Evolutionary conservation across 2,113 vertebrate species (phyloP), one percentile per base, ranked within the genome.

Genomic region (Dicentrarchus labrax): DNA sequence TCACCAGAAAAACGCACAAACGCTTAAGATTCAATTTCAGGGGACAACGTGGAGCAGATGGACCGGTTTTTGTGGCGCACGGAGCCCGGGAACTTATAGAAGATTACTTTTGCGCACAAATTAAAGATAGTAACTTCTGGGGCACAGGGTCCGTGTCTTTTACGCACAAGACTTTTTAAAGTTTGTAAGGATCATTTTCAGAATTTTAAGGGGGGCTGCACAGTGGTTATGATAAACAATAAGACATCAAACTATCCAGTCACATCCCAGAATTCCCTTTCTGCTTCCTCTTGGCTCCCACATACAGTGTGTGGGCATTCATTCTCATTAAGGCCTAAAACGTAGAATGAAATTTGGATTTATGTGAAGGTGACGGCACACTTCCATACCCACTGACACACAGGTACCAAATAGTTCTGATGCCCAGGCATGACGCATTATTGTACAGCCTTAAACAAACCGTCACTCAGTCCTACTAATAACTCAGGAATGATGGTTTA

Each of bases 371-470:
- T 67, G n/a, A 67, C n/a, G 19, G 22, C 17, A 16, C 41, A 10
- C 19, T 21, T 24, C 50, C 66, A 24, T 43, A 67, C 21, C 66
- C 47, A n/a, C 41, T 65, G 47, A 59, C 76, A 38, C 73, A 57
- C 80, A 75, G 67, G 76, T 87, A 83, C 62, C 86, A 86, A 78
- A 85, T 78, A 78, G 66, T 85, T 79, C 59, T 83, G 73, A 87
- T 82, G 51, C n/a, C 17, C 56, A 45, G 56, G 62, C 72, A 74
- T 90, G 89, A 90, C 86, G 57, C 85, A 66, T 24, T 82, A 76
- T 83, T 78, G 76, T 79, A 82, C 69, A 80, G 59, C 57, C 62
- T 80, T 59, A 72, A 50, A 72, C 75, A 85, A 90, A 80, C 76
- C 50, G 39, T 72, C 61, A 10, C 61, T 80, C 59, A 45, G 57